Conservation (phyloP, 2,797 vertebrate genomes). For the Enteromius mattozi region DNA sequence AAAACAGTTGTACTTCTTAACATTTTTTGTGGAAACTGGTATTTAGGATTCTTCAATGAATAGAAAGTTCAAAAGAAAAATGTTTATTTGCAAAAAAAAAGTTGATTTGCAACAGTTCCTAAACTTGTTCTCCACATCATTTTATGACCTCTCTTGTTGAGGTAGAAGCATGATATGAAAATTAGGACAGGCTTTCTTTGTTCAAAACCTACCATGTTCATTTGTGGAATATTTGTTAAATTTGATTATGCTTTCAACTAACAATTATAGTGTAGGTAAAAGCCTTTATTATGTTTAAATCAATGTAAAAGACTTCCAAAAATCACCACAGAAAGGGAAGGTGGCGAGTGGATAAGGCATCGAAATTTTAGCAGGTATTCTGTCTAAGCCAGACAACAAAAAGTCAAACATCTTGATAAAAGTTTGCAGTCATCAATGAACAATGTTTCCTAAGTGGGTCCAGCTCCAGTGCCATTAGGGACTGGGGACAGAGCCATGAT, state of each 20-base stretch:
- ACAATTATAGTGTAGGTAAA: background rate
- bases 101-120: background rate
- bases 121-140: background rate
- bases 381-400: background rate
- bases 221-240: background rate
- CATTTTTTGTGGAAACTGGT: background rate
- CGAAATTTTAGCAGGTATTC: background rate
- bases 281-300: background rate
- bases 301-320: background rate
- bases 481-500: constrained; percentile 18
- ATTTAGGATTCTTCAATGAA: background rate
- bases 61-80: background rate
- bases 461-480: constrained; percentile 5
- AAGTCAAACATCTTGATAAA: constrained; percentile 51
- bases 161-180: background rate
- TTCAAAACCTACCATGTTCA: background rate
- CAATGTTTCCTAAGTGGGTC: constrained; percentile 22
- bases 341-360: background rate
- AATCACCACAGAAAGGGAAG: background rate
- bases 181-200: too few relatives aligned
- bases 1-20: background rate
- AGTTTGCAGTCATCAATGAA: constrained; percentile 15
- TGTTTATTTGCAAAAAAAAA: background rate
- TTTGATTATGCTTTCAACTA: background rate
- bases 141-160: background rate